Evolutionary conservation across 2,797 vertebrate genomes (phyloP).

Genomic region (Taenioides sp.): DNA sequence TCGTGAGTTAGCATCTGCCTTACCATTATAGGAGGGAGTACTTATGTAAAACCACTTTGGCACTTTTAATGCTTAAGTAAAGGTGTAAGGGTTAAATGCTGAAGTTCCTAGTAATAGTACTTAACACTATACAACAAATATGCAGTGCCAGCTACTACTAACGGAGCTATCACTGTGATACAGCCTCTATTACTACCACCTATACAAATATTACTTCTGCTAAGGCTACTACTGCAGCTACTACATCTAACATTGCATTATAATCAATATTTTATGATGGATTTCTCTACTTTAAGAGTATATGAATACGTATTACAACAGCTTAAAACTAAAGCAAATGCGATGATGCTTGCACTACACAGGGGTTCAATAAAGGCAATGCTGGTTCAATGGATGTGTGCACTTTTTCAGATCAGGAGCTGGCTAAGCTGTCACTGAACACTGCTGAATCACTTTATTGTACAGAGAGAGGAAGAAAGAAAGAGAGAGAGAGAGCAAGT

Average conservation of each 20-base stretch:
- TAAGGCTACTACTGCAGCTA: not conserved
- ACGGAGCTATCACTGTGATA: too few species aligned
- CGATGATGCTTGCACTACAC: not conserved
- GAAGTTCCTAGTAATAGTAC: not conserved
- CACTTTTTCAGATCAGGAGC: conserved; percentile 30
- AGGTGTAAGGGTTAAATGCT: not conserved
- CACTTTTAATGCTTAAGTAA: not conserved
- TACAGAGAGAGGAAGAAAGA: conserved; percentile 15
- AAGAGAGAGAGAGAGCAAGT: conserved; percentile 5
- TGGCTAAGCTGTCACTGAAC: conserved; percentile 22
- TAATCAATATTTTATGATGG: not conserved
- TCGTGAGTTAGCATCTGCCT: not conserved
- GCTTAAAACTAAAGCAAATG: conserved; percentile 4
- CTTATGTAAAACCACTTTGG: not conserved
- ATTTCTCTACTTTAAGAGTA: not conserved
- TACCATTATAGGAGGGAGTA: not conserved
- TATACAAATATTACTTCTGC: too few species aligned
- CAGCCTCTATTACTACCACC: not conserved
- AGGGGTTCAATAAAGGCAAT: not conserved
- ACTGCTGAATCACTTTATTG: conserved; percentile 45
- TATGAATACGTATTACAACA: not conserved
- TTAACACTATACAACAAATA: not conserved
- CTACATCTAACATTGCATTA: not conserved
- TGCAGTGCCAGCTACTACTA: too few species aligned
- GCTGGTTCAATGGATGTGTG: not conserved